Evolutionary conservation across 2,113 vertebrate species (phyloP).

Genomic region (Pimephales promelas): DNA sequence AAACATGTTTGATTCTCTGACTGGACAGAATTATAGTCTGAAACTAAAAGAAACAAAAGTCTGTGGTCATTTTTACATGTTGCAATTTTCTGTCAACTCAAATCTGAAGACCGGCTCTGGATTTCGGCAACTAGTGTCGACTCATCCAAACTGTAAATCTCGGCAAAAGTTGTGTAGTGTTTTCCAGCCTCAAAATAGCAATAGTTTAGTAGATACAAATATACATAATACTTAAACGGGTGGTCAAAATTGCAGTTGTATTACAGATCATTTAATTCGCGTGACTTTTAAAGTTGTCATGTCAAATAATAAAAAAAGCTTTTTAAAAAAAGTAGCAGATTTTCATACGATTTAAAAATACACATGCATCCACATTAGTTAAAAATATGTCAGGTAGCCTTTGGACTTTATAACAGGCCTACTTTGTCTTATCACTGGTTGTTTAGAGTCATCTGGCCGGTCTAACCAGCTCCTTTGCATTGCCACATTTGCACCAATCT

Average conservation of each 20-base stretch:
- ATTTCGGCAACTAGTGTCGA: background rate
- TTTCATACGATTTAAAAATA: background rate
- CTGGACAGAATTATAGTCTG: background rate
- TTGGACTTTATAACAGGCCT: background rate
- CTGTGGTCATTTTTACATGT: background rate
- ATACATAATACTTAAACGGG: background rate
- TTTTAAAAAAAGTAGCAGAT: background rate
- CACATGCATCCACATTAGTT: background rate
- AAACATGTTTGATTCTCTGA: background rate
- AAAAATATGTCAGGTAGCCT: background rate
- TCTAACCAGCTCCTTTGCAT: conserved; percentile 6
- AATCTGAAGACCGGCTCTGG: background rate
- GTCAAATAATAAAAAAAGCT: background rate
- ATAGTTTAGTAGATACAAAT: background rate
- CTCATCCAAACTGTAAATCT: background rate
- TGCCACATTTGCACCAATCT: background rate
- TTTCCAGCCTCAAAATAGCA: background rate
- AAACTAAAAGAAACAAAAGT: too few relatives aligned
- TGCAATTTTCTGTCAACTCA: background rate
- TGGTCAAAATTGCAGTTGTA: background rate
- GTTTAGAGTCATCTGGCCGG: background rate
- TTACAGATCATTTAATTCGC: too few relatives aligned
- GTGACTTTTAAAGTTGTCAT: background rate
- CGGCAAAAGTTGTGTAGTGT: background rate
- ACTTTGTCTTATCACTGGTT: background rate